A percentile compares a stretch with the other conserved stretches of the same genome.
Conservation (phyloP, 2,888 invertebrate species). For the Pristionchus arcanus region DNA sequence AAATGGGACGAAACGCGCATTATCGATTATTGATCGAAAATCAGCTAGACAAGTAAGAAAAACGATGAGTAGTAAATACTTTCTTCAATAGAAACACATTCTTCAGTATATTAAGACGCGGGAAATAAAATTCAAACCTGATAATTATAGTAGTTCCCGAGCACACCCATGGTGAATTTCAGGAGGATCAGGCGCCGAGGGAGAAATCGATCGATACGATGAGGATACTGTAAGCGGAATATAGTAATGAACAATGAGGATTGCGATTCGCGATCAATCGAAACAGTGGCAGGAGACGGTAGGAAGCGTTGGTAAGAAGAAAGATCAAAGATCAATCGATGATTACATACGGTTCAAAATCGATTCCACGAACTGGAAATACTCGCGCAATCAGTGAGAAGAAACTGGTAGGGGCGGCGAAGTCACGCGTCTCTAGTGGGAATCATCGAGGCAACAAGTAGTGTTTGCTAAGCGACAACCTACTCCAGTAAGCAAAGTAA, state of each 20-base stretch:
- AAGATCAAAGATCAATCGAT: too few relatives aligned
- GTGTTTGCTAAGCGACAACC: constrained; percentile 14
- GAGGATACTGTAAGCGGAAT: not conserved
- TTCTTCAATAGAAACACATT: too few relatives aligned
- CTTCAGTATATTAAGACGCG: too few relatives aligned
- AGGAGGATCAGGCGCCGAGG: not conserved
- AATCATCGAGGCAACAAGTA: constrained; percentile 34
- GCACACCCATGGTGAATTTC: constrained; percentile 39
- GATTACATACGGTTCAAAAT: not conserved
- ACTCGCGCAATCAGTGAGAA: not conserved
- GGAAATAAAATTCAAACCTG: constrained; percentile 64
- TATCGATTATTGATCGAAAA: not conserved
- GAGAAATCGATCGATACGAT: constrained; percentile 27
- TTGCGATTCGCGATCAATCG: not conserved
- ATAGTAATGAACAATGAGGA: not conserved
- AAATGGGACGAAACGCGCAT: not conserved
- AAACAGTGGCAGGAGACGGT: not conserved
- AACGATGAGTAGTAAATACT: too few relatives aligned
- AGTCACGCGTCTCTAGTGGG: constrained; percentile 6
- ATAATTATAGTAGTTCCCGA: constrained; percentile 73
- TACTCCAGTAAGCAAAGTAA: not conserved
- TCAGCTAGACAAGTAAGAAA: not conserved
- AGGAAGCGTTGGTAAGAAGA: not conserved
- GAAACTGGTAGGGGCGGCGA: not conserved
- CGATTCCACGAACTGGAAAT: not conserved